phyloP scores from a whole-genome alignment of 1,140 invertebrate genomes.

The Zaprionus ghesquierei region DNA sequence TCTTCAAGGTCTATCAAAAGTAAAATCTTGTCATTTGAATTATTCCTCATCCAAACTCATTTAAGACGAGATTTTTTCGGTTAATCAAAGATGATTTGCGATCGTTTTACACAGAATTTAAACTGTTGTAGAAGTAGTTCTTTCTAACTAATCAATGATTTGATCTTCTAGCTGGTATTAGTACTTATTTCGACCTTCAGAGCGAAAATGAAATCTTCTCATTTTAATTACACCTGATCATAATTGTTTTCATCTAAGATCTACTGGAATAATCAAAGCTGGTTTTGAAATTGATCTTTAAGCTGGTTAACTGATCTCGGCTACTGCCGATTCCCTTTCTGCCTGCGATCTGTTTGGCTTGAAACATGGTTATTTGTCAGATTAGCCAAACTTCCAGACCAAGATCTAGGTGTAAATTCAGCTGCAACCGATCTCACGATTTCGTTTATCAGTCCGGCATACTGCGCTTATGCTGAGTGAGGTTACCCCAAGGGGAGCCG shows the following conservation, averaged over 20 bases:
- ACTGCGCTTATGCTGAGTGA: neutral
- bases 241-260: neutral
- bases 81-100: no score
- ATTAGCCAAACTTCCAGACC: neutral
- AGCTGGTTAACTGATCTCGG: neutral
- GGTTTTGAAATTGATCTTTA: neutral
- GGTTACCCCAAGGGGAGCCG: slow-evolving; percentile 21
- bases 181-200: neutral
- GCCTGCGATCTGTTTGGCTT: neutral
- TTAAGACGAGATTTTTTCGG: no score
- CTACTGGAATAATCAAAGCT: neutral
- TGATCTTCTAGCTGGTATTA: no score
- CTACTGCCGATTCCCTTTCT: neutral
- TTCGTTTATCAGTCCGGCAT: neutral
- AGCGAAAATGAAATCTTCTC: neutral
- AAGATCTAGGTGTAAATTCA: neutral
- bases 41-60: no score
- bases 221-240: neutral
- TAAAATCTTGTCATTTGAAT: no score
- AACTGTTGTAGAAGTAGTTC: no score
- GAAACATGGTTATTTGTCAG: neutral
- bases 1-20: no score
- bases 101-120: no score
- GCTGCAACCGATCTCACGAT: neutral
- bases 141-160: no score